These are phyloP conservation scores for Ceratosolen fusciceps DNA, from an alignment of 1,140 invertebrate genomes.

Conservation along the genomic window DNA sequence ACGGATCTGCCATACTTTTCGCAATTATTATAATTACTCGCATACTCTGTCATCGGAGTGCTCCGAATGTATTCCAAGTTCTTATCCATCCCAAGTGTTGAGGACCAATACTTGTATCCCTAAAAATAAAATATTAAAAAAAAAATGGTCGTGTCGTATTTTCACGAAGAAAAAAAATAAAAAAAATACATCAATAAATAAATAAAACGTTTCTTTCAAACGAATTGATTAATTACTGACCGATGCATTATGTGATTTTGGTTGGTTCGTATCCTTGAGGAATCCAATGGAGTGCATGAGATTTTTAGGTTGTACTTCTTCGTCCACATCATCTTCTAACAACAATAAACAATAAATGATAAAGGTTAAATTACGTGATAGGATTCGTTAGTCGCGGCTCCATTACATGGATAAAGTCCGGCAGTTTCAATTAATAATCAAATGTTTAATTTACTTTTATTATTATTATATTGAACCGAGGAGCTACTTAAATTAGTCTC, in stretches of 20 bases:
- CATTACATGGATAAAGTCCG: no score
- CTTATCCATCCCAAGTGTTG: slow-evolving; percentile 84
- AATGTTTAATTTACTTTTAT: slow-evolving; percentile 21
- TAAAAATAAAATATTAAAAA: slow-evolving; percentile 62
- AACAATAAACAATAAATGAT: no score
- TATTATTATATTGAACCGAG: slow-evolving; percentile 5
- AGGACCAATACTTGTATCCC: slow-evolving; percentile 73
- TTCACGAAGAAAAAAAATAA: neutral
- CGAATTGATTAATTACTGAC: no score
- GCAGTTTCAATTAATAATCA: no score
- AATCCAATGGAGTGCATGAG: slow-evolving; percentile 81
- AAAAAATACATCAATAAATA: neutral
- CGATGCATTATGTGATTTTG: slow-evolving; percentile 80
- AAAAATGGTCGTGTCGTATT: no score
- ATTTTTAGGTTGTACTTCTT: slow-evolving; percentile 63
- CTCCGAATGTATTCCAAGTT: slow-evolving; percentile 81
- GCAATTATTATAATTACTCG: slow-evolving; percentile 84
- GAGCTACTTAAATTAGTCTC: neutral
- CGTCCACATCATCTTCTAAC: slow-evolving; percentile 57
- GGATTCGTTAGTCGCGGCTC: no score
- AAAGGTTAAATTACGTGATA: no score
- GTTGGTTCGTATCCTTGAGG: slow-evolving; percentile 67
- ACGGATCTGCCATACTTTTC: slow-evolving; percentile 83
- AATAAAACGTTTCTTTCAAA: no score
- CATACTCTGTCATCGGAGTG: slow-evolving; percentile 80